Conservation (phyloP, 2,888 invertebrate species). For the Platerodrilus igneus region DNA sequence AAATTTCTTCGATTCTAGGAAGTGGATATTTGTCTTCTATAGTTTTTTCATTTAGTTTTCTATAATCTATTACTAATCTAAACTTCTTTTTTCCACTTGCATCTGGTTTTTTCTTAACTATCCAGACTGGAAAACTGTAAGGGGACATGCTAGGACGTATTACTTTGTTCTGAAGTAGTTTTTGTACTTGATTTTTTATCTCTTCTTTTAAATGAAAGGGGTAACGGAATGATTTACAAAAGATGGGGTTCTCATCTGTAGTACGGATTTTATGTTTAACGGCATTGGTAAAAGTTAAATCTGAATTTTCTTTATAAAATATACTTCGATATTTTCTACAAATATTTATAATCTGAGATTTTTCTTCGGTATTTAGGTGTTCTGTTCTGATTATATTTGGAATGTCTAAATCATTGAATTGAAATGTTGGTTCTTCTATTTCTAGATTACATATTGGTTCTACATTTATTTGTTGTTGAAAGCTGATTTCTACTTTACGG, state of each 20-base stretch:
- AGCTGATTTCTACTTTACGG: constrained; percentile 4
- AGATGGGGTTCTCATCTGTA: neutral
- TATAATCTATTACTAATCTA: neutral
- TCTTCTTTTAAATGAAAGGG: no score
- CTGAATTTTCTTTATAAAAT: neutral
- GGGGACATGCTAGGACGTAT: neutral
- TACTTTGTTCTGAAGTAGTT: neutral
- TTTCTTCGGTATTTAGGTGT: constrained; percentile 2
- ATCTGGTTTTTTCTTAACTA: neutral
- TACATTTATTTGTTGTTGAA: constrained; percentile 3
- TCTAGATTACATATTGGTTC: constrained; percentile 2
- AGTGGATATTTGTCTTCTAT: constrained; percentile 5
- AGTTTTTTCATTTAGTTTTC: constrained; percentile 1
- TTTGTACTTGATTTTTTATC: neutral
- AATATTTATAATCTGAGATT: neutral
- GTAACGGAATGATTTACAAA: neutral
- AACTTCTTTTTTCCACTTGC: neutral
- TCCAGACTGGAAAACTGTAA: constrained; percentile 2
- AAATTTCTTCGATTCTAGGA: constrained; percentile 2
- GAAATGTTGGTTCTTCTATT: neutral
- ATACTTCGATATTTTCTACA: neutral
- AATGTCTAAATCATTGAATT: neutral
- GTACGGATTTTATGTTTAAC: neutral
- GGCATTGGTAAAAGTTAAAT: neutral
- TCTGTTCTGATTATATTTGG: neutral